These are phyloP conservation scores for Hippoglossus hippoglossus DNA, from an alignment of 2,797 vertebrate species.

Conservation along the genomic window DNA sequence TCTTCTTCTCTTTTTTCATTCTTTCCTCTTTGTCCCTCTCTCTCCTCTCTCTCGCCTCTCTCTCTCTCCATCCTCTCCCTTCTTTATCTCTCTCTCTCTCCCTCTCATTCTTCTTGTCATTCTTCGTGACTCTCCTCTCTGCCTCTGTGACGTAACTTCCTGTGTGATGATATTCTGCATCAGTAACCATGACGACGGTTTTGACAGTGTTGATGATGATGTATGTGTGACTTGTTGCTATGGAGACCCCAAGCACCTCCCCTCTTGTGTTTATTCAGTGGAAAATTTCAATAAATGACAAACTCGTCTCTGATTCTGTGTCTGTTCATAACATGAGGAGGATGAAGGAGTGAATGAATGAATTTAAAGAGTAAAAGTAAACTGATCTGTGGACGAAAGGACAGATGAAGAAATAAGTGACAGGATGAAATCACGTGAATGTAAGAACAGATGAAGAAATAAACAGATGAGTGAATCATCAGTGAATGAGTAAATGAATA, in stretches of 20 bases:
- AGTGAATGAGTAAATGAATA: neutral
- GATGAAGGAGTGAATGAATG: neutral
- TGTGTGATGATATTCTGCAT: slow-evolving; percentile 63
- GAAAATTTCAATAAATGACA: slow-evolving; percentile 74
- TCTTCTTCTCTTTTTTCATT: neutral
- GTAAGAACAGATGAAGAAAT: neutral
- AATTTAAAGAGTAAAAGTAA: neutral
- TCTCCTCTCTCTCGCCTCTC: neutral
- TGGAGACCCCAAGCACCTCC: slow-evolving; percentile 44
- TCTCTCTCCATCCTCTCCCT: slow-evolving; percentile 2
- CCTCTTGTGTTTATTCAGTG: slow-evolving; percentile 63
- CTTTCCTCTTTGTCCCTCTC: neutral
- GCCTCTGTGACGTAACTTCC: slow-evolving; percentile 68
- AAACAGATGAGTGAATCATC: neutral
- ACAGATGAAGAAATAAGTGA: neutral
- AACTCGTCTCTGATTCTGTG: slow-evolving; percentile 34
- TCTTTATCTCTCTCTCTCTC: neutral
- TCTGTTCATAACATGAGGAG: neutral
- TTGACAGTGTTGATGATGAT: slow-evolving; percentile 41
- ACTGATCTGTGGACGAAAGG: neutral
- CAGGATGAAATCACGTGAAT: neutral
- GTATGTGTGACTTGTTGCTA: slow-evolving; percentile 70
- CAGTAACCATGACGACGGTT: slow-evolving; percentile 66
- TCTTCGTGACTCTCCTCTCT: slow-evolving; percentile 39
- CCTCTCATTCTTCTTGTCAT: neutral